These are phyloP conservation scores for Poecilobothrus nobilitatus DNA, from an alignment of 2,888 invertebrate genomes.

Conservation along the genomic window DNA sequence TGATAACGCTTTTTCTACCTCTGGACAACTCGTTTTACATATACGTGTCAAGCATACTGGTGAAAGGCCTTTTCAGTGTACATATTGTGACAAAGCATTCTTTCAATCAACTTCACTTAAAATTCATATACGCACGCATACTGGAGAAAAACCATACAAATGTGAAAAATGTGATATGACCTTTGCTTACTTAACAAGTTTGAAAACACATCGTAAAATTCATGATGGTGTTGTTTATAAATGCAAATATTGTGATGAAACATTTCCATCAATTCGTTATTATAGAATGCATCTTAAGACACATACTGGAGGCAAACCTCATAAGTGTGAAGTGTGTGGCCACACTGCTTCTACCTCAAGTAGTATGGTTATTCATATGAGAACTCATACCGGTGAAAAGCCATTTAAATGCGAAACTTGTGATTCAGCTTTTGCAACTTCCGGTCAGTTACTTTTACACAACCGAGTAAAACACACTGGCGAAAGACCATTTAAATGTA, in stretches of 20 bases:
- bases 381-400: slow-evolving; percentile 40
- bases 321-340: background rate
- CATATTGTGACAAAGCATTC: slow-evolving; percentile 77
- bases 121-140: slow-evolving; percentile 84
- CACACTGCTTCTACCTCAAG: background rate
- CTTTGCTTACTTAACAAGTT: background rate
- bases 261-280: background rate
- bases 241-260: background rate
- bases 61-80: slow-evolving; percentile 80
- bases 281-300: background rate
- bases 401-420: slow-evolving; percentile 38
- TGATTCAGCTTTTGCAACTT: slow-evolving; percentile 18
- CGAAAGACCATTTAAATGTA: slow-evolving; percentile 7
- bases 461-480: background rate
- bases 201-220: background rate
- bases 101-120: slow-evolving; percentile 86
- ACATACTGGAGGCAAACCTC: background rate
- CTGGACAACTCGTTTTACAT: background rate
- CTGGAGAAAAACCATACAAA: slow-evolving; percentile 74
- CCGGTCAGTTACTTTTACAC: background rate
- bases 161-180: slow-evolving; percentile 44
- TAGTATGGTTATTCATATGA: background rate
- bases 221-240: background rate
- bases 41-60: slow-evolving; percentile 40
- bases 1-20: background rate